These are phyloP conservation scores for Candidula unifasciata DNA, from an alignment of 2,888 invertebrate species.

Conservation along the genomic window DNA sequence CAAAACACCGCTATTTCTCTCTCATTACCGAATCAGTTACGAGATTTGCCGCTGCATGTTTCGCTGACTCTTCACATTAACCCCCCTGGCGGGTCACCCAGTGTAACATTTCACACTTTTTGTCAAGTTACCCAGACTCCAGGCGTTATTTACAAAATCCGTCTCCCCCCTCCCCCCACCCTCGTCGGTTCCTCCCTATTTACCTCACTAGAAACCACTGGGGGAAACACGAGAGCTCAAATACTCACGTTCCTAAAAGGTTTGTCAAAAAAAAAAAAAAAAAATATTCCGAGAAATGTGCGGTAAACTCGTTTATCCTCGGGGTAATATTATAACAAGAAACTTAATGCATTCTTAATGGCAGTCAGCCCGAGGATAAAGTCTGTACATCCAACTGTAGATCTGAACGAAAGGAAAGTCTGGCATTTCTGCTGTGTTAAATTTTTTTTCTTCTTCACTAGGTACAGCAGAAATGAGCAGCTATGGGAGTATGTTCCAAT, in stretches of 20 bases:
- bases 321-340: conserved; percentile 16
- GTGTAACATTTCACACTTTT: background rate
- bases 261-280: too few relatives aligned
- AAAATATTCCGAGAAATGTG: background rate
- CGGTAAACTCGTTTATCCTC: conserved; percentile 15
- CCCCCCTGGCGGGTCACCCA: background rate
- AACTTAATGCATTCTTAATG: conserved; percentile 35
- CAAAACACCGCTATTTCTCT: background rate
- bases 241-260: background rate
- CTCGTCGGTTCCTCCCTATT: background rate
- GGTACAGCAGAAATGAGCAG: background rate
- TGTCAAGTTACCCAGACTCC: background rate
- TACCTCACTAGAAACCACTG: background rate
- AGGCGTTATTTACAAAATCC: background rate
- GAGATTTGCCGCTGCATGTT: background rate
- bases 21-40: background rate
- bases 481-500: background rate
- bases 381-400: background rate
- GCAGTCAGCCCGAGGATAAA: background rate
- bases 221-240: background rate
- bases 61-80: background rate
- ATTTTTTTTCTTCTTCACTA: background rate
- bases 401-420: background rate
- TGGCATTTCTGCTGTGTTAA: too few relatives aligned
- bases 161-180: background rate